Base-by-base conservation (phyloP, 92 coral and sea anemone genomes). In the Zoanthus gigantus region DNA sequence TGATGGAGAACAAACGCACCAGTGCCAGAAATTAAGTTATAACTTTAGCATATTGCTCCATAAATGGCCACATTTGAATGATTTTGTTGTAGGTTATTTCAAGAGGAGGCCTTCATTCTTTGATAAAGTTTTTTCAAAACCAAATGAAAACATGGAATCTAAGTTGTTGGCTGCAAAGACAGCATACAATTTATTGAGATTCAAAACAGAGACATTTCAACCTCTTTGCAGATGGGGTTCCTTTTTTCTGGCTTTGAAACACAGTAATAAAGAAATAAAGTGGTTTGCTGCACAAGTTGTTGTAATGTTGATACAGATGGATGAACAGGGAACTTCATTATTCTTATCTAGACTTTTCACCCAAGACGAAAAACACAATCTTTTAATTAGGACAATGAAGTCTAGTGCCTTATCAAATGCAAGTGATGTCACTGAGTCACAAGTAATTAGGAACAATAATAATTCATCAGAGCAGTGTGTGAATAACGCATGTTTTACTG, bases 261-360 rank as follows among this genome's bases (percentile, higher is more conserved):
- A 93, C 69, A 71, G 30, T 42, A 75, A 91, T 67, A 60, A 87
- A 16, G 84, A 88, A 29, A 85, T 93, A 42, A 78, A 93, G 80
- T 90, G 95, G 94, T 86, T 83, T 50, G 87, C 94, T 48, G n/a
- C 91, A 45, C 91, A 94, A 32, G 88, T 93, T 66, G 89, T 94
- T 82, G 90, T 94, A 30, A 90, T 97, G 87, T 84, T 97, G 65
- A 89, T 95, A 79, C 87, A 87, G 44, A 88, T 95, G 93, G 89
- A 91, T 86, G 96, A 97, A 28, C 63, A 89, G 58, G 74, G 80
- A 32, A 95, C 90, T 44, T 67, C 85, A 63, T 50, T 34, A 32
- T 88, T 97, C 73, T 46, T 93, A 28, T 93, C 90, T 45, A 89
- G 78, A 71, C 87, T 86, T 18, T 83, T 93, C 72, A 80, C 87